phyloP scores from a whole-genome alignment of 2,888 invertebrate genomes.

The Agrochola litura region DNA sequence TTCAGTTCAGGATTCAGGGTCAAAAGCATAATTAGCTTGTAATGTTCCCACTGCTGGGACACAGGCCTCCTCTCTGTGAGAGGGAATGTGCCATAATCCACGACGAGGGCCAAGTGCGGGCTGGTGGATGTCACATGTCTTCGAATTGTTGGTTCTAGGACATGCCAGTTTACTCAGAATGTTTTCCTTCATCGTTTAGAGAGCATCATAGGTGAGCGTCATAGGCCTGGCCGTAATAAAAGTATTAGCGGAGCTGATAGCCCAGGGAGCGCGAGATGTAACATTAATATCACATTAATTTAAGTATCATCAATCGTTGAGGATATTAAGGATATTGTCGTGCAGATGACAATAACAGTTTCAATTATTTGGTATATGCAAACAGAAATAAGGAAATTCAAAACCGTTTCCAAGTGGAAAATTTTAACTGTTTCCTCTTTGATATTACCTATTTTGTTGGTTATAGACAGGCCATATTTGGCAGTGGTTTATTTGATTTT shows the following conservation, averaged over 20 bases:
- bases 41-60: not conserved
- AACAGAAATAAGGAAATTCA: not conserved
- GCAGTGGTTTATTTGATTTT: not conserved
- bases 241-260: not conserved
- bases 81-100: no score
- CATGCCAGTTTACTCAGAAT: not conserved
- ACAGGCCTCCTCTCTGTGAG: not conserved
- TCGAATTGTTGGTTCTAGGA: not conserved
- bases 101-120: not conserved
- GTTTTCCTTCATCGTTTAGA: not conserved
- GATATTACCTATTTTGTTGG: not conserved
- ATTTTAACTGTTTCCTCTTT: not conserved
- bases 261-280: not conserved
- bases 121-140: not conserved
- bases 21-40: not conserved
- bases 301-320: not conserved
- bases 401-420: not conserved
- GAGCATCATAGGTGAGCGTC: not conserved
- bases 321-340: not conserved
- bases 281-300: not conserved
- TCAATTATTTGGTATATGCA: not conserved
- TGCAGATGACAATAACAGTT: not conserved
- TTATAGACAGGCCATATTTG: not conserved
- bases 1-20: no score
- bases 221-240: not conserved